Evolutionary conservation across 37 sponge, comb jelly and placozoan species (phyloP).

Genomic region (Beroe forskalii): DNA sequence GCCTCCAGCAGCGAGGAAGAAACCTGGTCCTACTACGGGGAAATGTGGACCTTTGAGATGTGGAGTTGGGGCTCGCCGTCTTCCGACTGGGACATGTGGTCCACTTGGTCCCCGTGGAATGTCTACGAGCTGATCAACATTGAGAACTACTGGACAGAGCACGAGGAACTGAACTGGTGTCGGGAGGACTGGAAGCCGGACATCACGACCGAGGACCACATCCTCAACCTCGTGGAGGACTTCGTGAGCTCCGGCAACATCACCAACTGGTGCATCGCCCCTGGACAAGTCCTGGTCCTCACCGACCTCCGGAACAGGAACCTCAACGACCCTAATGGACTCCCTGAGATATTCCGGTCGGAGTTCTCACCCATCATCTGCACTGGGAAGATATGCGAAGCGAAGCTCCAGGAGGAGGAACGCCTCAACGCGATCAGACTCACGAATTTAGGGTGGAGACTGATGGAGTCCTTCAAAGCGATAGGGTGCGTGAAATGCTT

Average conservation of each 20-base stretch:
- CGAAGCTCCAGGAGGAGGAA: neutral
- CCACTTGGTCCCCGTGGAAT: neutral
- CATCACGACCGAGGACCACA: neutral
- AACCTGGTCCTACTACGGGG: neutral
- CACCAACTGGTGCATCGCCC: neutral
- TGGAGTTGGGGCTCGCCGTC: neutral
- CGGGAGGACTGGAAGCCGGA: neutral
- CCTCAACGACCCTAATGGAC: conserved; percentile 5
- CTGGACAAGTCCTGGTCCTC: neutral
- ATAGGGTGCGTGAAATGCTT: neutral
- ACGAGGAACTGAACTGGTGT: neutral
- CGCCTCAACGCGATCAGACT: neutral
- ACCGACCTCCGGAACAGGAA: neutral
- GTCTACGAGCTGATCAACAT: neutral
- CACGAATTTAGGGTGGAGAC: neutral
- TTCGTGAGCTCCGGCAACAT: neutral
- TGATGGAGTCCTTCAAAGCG: neutral
- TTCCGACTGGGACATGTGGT: neutral
- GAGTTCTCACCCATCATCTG: neutral
- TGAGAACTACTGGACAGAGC: neutral
- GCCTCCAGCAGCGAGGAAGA: neutral
- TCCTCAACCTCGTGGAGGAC: neutral
- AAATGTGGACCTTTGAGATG: neutral
- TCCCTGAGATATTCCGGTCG: neutral
- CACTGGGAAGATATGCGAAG: neutral